Evolutionary conservation across 2,113 vertebrate genomes (phyloP).

Genomic region (Etheostoma spectabile): DNA sequence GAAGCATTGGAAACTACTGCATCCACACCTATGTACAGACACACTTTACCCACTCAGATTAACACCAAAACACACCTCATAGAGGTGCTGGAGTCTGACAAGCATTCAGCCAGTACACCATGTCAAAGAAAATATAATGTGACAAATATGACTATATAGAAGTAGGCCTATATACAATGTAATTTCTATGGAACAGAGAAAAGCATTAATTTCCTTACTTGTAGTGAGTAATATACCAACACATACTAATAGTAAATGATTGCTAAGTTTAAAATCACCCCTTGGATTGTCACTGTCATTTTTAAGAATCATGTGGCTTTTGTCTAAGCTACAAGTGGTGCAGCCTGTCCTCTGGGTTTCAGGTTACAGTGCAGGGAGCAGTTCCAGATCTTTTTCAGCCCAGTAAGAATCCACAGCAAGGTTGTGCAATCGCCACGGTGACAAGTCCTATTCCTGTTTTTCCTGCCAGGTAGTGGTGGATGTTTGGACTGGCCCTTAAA

Average conservation of each 20-base stretch:
- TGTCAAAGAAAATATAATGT: not conserved
- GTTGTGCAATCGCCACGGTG: constrained; percentile 77
- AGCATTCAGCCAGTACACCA: not conserved
- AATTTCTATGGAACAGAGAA: not conserved
- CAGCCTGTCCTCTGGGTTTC: constrained; percentile 54
- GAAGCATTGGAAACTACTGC: constrained; percentile 14
- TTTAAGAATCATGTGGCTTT: constrained; percentile 18
- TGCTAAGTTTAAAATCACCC: not conserved
- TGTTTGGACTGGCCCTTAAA: constrained; percentile 78
- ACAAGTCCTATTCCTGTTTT: constrained; percentile 85
- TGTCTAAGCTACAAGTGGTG: constrained; percentile 13
- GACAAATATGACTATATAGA: not conserved
- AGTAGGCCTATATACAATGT: not conserved
- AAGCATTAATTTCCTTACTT: not conserved
- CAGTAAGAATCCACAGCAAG: constrained; percentile 64
- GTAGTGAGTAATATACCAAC: too few species aligned
- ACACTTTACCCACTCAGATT: constrained; percentile 23
- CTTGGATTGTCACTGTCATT: not conserved
- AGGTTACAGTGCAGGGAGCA: constrained; percentile 49
- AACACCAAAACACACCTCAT: constrained; percentile 24
- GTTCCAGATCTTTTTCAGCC: constrained; percentile 60
- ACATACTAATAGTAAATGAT: not conserved
- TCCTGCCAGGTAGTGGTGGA: constrained; percentile 82
- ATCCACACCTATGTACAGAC: constrained; percentile 12
- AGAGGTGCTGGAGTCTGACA: not conserved